These are phyloP conservation scores for Scelioninae gen. 1 DNA, from an alignment of 2,888 invertebrate species.

Conservation along the genomic window DNA sequence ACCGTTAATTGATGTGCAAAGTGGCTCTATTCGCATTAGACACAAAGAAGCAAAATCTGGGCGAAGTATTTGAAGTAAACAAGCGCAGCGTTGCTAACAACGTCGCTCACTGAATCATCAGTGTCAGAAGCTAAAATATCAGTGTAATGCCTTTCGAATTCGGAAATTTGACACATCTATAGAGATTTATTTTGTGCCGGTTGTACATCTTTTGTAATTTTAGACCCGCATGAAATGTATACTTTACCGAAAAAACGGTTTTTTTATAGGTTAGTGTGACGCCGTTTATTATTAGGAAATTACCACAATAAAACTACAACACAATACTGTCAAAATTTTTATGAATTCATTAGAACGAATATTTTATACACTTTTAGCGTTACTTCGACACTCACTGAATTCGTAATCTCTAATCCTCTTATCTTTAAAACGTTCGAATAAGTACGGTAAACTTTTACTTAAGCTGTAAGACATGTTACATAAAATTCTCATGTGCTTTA, in stretches of 20 bases:
- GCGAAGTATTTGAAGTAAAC: constrained; percentile 51
- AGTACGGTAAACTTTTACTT: constrained; percentile 36
- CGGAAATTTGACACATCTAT: constrained; percentile 36
- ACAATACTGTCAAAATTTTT: not conserved
- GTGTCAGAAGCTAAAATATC: constrained; percentile 54
- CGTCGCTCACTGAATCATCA: constrained; percentile 45
- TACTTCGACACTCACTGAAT: constrained; percentile 25
- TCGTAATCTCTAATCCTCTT: constrained; percentile 44
- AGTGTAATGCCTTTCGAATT: constrained; percentile 45
- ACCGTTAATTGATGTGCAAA: constrained; percentile 49
- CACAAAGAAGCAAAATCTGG: constrained; percentile 33
- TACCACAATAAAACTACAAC: not conserved
- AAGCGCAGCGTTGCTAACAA: constrained; percentile 44
- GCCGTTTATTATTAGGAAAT: not conserved
- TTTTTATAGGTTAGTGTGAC: not conserved
- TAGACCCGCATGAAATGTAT: not conserved
- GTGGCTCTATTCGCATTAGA: constrained; percentile 44
- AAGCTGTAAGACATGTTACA: constrained; percentile 29
- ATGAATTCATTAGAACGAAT: constrained; percentile 15
- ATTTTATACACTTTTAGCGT: constrained; percentile 26
- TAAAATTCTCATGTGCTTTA: constrained; percentile 33
- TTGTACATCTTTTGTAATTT: not conserved
- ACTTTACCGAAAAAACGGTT: not conserved
- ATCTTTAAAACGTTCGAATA: constrained; percentile 46
- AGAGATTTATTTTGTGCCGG: constrained; percentile 53